Evolutionary conservation across 1,140 invertebrate species (phyloP), one percentile per base, ranked within the genome.

Genomic region (Drosophila bifasciata): DNA sequence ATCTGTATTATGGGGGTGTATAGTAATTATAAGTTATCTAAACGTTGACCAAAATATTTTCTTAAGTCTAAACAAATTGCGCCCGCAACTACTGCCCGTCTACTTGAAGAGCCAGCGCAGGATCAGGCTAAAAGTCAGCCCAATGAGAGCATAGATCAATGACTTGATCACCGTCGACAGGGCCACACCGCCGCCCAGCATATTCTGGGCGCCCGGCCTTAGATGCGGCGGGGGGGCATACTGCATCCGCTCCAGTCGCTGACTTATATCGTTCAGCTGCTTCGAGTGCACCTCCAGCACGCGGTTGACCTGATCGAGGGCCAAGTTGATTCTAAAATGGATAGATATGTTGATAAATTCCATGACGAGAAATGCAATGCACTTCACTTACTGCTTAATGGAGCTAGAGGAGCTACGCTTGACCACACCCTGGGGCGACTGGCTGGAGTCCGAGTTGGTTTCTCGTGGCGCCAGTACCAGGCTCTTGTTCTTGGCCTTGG

Each of bases 371-470:
- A 1, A 13, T 1, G 4, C 32, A 36, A 5, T 36, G 4, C 32
- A 5, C 32, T 6, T 0, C 36, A 73, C 81, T 62, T n/a, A 85
- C 81, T 85, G 83, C 45, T 69, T 85, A 1, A 86, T 49, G 11
- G 81, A 45, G 25, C 49, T 66, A 9, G 62, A 77, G 0, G 68
- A 59, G 16, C 63, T 76, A 5, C 80, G 81, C 36, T 86, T 85
- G 0, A 68, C 68, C 0, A 53, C 77, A 15, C 81, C 83, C 6
- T 90, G 76, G 0, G 79, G 89, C 25, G 89, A 90, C 55, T 89
- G 90, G 28, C 90, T 91, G 6, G 90, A 91, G 52, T 91, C 90
- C 5, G 90, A 91, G 70, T 91, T 89, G 17, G 86, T 90, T 36
- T 90, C 88, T 2, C 66, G 77, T 6, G 74, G 74, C 2, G 40